These are phyloP conservation scores for Leptopilina drosophilae DNA, from an alignment of 2,888 invertebrate genomes.

Conservation along the genomic window DNA sequence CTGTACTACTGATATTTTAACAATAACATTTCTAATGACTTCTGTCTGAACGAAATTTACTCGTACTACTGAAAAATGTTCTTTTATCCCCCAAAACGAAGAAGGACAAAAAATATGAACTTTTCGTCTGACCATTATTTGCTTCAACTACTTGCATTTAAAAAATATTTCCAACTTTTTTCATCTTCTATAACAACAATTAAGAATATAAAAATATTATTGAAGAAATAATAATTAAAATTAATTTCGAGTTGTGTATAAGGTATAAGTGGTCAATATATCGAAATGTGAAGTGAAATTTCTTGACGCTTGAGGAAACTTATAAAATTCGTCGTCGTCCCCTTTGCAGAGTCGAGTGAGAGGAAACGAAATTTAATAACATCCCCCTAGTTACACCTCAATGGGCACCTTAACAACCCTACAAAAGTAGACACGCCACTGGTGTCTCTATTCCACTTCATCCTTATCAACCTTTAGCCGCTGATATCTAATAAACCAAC, in stretches of 20 bases:
- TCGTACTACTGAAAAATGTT: too few relatives aligned
- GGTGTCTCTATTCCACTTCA: constrained; percentile 44
- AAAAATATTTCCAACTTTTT: background rate
- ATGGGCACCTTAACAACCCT: constrained; percentile 77
- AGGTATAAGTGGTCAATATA: constrained; percentile 49
- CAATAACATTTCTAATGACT: too few relatives aligned
- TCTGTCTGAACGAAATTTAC: too few relatives aligned
- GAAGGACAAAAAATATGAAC: too few relatives aligned
- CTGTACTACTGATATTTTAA: background rate
- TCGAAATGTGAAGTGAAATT: constrained; percentile 59
- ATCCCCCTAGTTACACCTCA: constrained; percentile 78
- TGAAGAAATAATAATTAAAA: background rate
- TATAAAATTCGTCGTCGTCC: constrained; percentile 70
- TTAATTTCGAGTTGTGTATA: constrained; percentile 32
- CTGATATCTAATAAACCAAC: constrained; percentile 74
- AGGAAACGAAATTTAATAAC: constrained; percentile 77
- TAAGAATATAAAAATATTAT: background rate
- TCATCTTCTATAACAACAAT: too few relatives aligned
- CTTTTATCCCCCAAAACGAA: too few relatives aligned
- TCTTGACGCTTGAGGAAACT: constrained; percentile 62
- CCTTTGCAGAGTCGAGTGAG: constrained; percentile 70
- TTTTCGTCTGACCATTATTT: too few relatives aligned
- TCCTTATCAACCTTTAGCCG: constrained; percentile 62
- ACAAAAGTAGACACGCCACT: constrained; percentile 60
- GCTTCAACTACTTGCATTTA: background rate